phyloP scores from a whole-genome alignment of 2,888 invertebrate genomes.

The Caenorhabditis sp. region DNA sequence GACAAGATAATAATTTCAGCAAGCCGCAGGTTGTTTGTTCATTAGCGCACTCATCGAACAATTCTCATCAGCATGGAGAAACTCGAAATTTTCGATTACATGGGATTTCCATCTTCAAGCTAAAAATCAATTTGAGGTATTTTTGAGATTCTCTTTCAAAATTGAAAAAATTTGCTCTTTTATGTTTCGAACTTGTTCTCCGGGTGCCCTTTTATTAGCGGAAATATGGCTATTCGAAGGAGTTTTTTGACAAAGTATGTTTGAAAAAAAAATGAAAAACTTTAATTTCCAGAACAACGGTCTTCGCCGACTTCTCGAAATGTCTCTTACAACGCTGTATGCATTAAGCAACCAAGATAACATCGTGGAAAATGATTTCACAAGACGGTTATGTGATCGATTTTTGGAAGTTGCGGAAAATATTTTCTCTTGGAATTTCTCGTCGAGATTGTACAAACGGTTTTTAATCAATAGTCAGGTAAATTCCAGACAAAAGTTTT shows the following conservation, averaged over 20 bases:
- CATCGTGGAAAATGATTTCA: conserved; percentile 46
- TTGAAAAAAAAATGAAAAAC: too few relatives aligned
- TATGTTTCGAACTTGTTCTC: too few relatives aligned
- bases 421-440: conserved; percentile 83
- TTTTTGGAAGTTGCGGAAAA: conserved; percentile 77
- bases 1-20: conserved; percentile 73
- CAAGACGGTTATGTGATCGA: conserved; percentile 43
- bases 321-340: conserved; percentile 77
- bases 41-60: conserved; percentile 86
- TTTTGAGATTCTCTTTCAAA: too few relatives aligned
- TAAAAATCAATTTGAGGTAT: conserved; percentile 85
- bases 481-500: too few relatives aligned
- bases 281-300: conserved; percentile 74
- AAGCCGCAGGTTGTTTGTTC: conserved; percentile 85
- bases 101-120: conserved; percentile 87
- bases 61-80: conserved; percentile 84
- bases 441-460: conserved; percentile 47
- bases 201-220: too few relatives aligned
- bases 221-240: too few relatives aligned
- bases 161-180: too few relatives aligned
- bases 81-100: conserved; percentile 85
- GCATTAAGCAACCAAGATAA: conserved; percentile 43
- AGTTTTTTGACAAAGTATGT: too few relatives aligned
- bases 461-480: conserved; percentile 65
- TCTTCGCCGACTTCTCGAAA: conserved; percentile 82